Evolutionary conservation across 2,888 invertebrate species (phyloP).

Genomic region (Eudemis profundana): DNA sequence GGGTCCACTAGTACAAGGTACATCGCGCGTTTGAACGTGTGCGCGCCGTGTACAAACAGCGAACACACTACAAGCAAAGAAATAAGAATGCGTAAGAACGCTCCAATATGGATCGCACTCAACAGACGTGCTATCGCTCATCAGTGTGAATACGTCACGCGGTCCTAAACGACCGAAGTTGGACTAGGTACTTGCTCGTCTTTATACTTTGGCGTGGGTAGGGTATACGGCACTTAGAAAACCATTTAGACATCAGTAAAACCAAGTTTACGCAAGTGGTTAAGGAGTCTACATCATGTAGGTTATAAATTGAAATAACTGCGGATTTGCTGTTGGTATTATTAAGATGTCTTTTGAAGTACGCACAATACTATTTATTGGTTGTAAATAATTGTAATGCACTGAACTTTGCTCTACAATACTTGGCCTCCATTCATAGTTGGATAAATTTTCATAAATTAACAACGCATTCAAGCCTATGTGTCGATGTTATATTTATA

Average conservation of each 20-base stretch:
- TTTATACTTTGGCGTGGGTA: too few relatives aligned
- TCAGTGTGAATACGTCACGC: too few relatives aligned
- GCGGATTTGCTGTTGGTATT: background rate
- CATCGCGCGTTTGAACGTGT: too few relatives aligned
- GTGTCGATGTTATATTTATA: background rate
- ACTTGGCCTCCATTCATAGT: constrained; percentile 5
- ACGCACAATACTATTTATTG: constrained; percentile 2
- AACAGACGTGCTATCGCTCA: too few relatives aligned
- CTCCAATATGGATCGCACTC: too few relatives aligned
- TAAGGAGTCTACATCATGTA: background rate
- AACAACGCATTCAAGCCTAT: background rate
- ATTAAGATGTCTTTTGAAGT: constrained; percentile 3
- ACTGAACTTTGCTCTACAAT: background rate
- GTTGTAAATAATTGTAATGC: constrained; percentile 3
- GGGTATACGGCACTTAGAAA: background rate
- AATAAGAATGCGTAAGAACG: too few relatives aligned
- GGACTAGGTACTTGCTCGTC: too few relatives aligned
- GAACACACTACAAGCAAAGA: too few relatives aligned
- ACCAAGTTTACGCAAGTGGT: background rate
- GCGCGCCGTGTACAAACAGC: too few relatives aligned
- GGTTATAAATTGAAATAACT: background rate
- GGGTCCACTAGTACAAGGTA: too few relatives aligned
- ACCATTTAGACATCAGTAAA: background rate
- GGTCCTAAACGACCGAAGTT: too few relatives aligned
- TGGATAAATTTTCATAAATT: constrained; percentile 30